A percentile compares a stretch with the other conserved stretches of the same genome.
phyloP scores from a whole-genome alignment of 2,797 vertebrate genomes.

The Craterocephalus amniculus region DNA sequence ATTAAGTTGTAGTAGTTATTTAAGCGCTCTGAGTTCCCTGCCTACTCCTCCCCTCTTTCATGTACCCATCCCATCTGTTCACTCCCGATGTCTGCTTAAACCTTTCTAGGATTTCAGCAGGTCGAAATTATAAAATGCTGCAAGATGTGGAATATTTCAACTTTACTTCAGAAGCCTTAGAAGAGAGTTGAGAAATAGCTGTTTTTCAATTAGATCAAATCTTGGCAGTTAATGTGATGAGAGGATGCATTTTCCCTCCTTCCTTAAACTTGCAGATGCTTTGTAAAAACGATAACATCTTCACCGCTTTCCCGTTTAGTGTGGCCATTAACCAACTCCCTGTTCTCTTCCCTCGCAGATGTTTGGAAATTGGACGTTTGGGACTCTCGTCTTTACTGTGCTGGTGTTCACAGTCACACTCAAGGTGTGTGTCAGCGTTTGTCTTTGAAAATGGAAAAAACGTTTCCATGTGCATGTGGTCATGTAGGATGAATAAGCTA shows the following conservation, averaged over 20 bases:
- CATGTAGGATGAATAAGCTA: neutral
- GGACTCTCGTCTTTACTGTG: conserved; percentile 96
- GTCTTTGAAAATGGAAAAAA: neutral
- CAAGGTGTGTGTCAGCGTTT: conserved; percentile 85
- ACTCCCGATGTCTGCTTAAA: conserved; percentile 44
- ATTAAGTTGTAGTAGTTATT: conserved; percentile 41
- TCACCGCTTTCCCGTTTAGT: conserved; percentile 7
- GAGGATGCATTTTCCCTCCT: neutral
- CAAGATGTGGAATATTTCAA: conserved; percentile 15
- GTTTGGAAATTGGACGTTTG: conserved; percentile 99
- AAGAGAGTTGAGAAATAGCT: neutral
- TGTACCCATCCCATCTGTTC: conserved; percentile 59
- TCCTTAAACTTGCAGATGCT: conserved; percentile 7
- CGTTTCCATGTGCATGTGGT: neutral
- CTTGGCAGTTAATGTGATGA: conserved; percentile 9
- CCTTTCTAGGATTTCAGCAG: conserved; percentile 47
- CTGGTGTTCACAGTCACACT: conserved; percentile 97
- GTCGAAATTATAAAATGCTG: conserved; percentile 28
- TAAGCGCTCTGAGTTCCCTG: conserved; percentile 32
- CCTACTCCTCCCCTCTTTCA: conserved; percentile 23
- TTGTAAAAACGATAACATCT: conserved; percentile 5
- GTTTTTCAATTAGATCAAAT: neutral
- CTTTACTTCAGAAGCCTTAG: conserved; percentile 15
- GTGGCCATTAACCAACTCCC: conserved; percentile 20
- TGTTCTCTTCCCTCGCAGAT: conserved; percentile 78